Percentiles rank a stretch among this genome's conserved stretches.
These are phyloP conservation scores for Pelecanus crispus DNA, from an alignment of 2,113 vertebrate genomes.

Conservation along the genomic window DNA sequence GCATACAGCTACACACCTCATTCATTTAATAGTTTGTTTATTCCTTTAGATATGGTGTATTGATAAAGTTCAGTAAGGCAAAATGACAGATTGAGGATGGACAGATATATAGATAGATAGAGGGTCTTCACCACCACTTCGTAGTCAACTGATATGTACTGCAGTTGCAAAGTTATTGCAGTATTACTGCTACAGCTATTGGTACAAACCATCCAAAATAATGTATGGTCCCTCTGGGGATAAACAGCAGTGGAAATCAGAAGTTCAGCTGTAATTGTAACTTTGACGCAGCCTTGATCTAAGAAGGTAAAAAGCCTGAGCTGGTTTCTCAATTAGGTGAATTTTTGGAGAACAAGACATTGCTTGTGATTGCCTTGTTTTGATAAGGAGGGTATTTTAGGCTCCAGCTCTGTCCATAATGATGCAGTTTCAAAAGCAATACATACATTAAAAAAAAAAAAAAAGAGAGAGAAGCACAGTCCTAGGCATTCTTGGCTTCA, in stretches of 20 bases:
- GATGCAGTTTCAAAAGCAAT: background rate
- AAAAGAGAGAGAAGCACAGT: background rate
- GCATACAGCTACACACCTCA: background rate
- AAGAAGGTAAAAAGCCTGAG: background rate
- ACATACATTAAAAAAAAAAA: background rate
- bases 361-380: background rate
- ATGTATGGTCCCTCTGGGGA: background rate
- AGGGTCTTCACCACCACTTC: background rate
- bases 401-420: background rate
- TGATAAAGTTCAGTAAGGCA: background rate
- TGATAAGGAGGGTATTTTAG: background rate
- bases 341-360: background rate
- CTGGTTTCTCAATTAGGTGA: background rate
- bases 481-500: background rate
- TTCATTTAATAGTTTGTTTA: background rate
- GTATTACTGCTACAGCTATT: background rate
- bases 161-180: background rate
- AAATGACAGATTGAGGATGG: background rate
- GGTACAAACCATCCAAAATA: background rate
- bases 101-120: background rate
- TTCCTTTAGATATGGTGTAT: background rate
- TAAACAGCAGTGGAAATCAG: background rate
- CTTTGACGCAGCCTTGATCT: background rate
- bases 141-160: rapidly evolving
- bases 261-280: background rate